Evolutionary conservation across 2,888 invertebrate species (phyloP).

Genomic region (Miltochrista miniata): DNA sequence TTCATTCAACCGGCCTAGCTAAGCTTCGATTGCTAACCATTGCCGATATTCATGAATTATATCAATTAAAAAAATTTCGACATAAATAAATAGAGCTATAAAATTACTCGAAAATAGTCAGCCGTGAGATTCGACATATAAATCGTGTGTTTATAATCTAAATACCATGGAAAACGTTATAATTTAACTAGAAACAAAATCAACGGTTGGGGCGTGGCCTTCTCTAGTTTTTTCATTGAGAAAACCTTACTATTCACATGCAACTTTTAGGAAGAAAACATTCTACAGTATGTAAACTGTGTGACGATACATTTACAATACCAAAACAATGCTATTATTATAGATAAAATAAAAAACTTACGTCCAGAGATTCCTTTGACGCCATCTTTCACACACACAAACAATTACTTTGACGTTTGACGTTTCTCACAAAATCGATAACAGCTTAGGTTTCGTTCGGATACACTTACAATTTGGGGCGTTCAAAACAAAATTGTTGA

Average conservation of each 20-base stretch:
- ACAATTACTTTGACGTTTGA: slow-evolving; percentile 48
- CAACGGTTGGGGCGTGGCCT: slow-evolving; percentile 61
- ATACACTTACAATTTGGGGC: slow-evolving; percentile 25
- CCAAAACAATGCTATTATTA: slow-evolving; percentile 9
- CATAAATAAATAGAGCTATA: slow-evolving; percentile 6
- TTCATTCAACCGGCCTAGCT: background rate
- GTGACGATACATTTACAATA: slow-evolving; percentile 7
- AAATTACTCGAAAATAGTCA: background rate
- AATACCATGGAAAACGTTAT: slow-evolving; percentile 22
- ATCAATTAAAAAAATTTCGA: slow-evolving; percentile 21
- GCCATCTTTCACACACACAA: slow-evolving; percentile 81
- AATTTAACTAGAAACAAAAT: slow-evolving; percentile 33
- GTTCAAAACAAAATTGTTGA: too few species aligned
- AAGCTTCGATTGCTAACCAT: background rate
- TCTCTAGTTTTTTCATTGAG: slow-evolving; percentile 29
- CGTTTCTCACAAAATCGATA: slow-evolving; percentile 63
- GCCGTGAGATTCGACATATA: background rate
- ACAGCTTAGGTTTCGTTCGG: slow-evolving; percentile 51
- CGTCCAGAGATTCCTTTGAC: slow-evolving; percentile 81
- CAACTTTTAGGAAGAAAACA: slow-evolving; percentile 8
- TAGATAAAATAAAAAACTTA: slow-evolving; percentile 63
- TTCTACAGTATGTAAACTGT: slow-evolving; percentile 13
- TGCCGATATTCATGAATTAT: background rate
- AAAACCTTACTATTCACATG: slow-evolving; percentile 1
- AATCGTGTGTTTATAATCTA: slow-evolving; percentile 22